Evolutionary conservation across 1,140 invertebrate species (phyloP).

Genomic region (Drosophila eugracilis): DNA sequence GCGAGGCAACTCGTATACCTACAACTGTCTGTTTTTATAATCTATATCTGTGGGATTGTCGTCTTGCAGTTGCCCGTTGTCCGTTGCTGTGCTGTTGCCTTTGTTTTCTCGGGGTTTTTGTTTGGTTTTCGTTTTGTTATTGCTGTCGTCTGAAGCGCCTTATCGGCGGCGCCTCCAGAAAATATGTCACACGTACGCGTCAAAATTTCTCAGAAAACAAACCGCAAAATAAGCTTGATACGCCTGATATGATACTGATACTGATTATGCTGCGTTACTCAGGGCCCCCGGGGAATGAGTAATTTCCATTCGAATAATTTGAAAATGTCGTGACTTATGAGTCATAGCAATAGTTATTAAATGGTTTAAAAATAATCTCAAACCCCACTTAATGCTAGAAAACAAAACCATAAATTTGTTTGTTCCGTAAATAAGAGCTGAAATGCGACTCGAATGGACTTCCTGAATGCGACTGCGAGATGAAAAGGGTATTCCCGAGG

Average conservation of each 20-base stretch:
- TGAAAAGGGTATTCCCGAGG: conserved; percentile 4
- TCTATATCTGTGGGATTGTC: conserved; percentile 67
- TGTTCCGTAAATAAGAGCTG: conserved; percentile 3
- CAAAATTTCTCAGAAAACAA: conserved; percentile 75
- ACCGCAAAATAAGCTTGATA: conserved; percentile 64
- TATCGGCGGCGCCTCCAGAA: conserved; percentile 78
- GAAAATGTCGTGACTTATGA: too few species aligned
- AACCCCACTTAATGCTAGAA: neutral
- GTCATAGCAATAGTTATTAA: too few species aligned
- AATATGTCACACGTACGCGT: conserved; percentile 79
- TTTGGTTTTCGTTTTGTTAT: conserved; percentile 27
- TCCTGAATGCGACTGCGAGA: conserved; percentile 7
- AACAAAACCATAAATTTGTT: conserved; percentile 23
- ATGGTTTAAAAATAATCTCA: too few species aligned
- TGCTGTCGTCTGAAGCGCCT: conserved; percentile 52
- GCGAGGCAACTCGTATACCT: conserved; percentile 26
- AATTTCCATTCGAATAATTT: conserved; percentile 9
- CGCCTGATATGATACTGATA: conserved; percentile 42
- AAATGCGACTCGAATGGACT: conserved; percentile 18
- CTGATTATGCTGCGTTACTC: neutral
- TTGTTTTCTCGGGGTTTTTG: conserved; percentile 20
- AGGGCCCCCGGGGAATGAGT: neutral
- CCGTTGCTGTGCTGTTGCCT: conserved; percentile 12
- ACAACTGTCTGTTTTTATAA: conserved; percentile 50
- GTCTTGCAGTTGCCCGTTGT: conserved; percentile 35